Evolutionary conservation across 1,140 invertebrate species (phyloP), one percentile per base, ranked within the genome.

Genomic region (Tenebrio molitor): DNA sequence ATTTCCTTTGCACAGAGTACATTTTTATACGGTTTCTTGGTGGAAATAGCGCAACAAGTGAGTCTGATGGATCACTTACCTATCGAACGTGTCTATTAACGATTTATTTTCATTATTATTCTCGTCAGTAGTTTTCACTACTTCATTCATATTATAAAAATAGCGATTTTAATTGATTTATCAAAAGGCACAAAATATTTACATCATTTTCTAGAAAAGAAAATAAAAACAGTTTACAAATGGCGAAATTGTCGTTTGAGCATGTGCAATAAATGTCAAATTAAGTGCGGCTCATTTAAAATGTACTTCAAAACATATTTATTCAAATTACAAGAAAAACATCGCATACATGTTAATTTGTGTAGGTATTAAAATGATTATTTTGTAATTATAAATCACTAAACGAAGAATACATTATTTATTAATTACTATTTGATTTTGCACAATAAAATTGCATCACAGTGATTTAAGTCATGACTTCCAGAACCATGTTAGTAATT

Each of bases 401-500:
- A n/a, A n/a, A n/a, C n/a, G n/a, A n/a, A n/a, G n/a, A n/a, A n/a
- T n/a, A n/a, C n/a, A n/a, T n/a, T n/a, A n/a, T n/a, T n/a, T n/a
- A n/a, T n/a, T n/a, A n/a, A n/a, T n/a, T n/a, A n/a, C n/a, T n/a
- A n/a, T n/a, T n/a, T n/a, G n/a, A n/a, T n/a, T n/a, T n/a, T n/a
- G n/a, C n/a, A n/a, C n/a, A n/a, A n/a, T n/a, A 29, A 29, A 29
- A 29, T 4, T 29, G 3, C 3, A 29, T 29, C 25, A 29, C 25
- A 29, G 25, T 8, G 8, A 4, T 4, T 29, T 58, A 58, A 12
- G 50, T 10, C 23, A 29, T 29, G 23, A 58, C 23, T 58, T 58
- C 50, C 12, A 58, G 7, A 8, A 58, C 50, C 39, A 74, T 74
- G 42, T 73, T 75, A 14, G 78, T 69, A 44, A 82, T 74, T 70